Percentiles rank a stretch among this genome's conserved stretches.
Evolutionary conservation across 2,113 vertebrate genomes (phyloP).

Genomic region (Carassius carassius): DNA sequence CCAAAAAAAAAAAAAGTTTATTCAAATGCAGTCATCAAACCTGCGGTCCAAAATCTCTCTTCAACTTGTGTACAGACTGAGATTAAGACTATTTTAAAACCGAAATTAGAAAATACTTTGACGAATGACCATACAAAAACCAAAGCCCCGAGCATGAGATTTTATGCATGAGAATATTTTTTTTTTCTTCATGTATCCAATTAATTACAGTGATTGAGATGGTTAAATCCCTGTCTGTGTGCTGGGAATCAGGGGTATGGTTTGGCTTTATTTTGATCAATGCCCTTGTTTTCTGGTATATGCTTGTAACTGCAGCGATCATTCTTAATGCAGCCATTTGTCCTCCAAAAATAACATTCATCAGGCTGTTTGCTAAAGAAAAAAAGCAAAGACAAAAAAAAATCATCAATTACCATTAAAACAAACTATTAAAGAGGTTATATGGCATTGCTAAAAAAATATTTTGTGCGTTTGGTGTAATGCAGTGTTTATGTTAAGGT

Average conservation of each 20-base stretch:
- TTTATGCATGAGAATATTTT: neutral
- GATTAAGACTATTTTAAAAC: neutral
- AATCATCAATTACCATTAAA: too few relatives aligned
- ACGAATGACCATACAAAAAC: neutral
- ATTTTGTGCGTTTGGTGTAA: too few relatives aligned
- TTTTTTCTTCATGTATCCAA: neutral
- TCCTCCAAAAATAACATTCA: slow-evolving; percentile 79
- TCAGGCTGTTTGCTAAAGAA: slow-evolving; percentile 58
- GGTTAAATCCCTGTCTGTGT: neutral
- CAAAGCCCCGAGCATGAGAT: neutral
- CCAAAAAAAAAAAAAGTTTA: neutral
- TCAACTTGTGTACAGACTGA: neutral
- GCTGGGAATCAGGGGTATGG: neutral
- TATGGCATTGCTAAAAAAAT: too few relatives aligned
- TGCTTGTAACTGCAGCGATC: slow-evolving; percentile 68
- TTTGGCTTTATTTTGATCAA: slow-evolving; percentile 62
- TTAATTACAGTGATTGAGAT: neutral
- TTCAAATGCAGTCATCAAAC: neutral
- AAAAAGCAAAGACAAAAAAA: neutral
- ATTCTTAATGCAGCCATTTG: slow-evolving; percentile 65
- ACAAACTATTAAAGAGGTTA: too few relatives aligned
- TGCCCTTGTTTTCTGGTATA: slow-evolving; percentile 68
- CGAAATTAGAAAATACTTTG: neutral
- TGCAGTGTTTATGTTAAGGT: too few relatives aligned
- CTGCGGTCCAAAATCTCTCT: neutral